A percentile compares a stretch with the other conserved stretches of the same genome.
These are phyloP conservation scores for Sinocyclocheilus maitianheensis DNA, from an alignment of 2,113 vertebrate species.

Conservation along the genomic window DNA sequence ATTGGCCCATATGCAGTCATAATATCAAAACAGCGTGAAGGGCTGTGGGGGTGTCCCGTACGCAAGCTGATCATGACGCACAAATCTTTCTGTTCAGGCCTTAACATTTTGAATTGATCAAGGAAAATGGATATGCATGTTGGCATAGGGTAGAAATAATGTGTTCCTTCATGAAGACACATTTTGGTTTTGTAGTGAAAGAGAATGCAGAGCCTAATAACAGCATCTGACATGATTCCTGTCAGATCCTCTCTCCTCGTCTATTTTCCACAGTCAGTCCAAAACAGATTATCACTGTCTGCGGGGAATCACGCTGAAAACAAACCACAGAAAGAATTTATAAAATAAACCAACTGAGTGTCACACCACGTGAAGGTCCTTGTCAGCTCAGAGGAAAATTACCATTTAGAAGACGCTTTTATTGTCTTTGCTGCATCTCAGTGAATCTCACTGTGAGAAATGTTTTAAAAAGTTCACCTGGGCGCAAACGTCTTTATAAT, in stretches of 20 bases:
- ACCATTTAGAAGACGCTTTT: background rate
- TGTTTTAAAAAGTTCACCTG: conserved; percentile 2
- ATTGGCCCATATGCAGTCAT: too few species aligned
- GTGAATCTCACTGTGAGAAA: background rate
- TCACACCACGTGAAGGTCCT: conserved; percentile 24
- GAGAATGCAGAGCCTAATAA: conserved; percentile 43
- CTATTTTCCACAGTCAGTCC: conserved; percentile 30
- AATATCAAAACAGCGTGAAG: background rate
- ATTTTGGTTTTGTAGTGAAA: conserved; percentile 43
- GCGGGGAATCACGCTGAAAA: conserved; percentile 13
- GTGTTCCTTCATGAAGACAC: conserved; percentile 43
- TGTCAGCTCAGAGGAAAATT: conserved; percentile 27
- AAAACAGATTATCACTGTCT: conserved; percentile 37
- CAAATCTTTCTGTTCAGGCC: conserved; percentile 33
- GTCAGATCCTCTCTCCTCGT: conserved; percentile 32
- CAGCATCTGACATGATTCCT: conserved; percentile 42
- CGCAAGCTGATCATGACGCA: conserved; percentile 40
- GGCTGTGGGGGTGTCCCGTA: background rate
- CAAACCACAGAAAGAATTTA: conserved; percentile 32
- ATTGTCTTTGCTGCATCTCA: conserved; percentile 18
- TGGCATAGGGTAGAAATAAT: conserved; percentile 50
- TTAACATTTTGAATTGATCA: conserved; percentile 46
- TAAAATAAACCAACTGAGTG: conserved; percentile 36
- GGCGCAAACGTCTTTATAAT: background rate
- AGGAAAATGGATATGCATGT: conserved; percentile 43